These are phyloP conservation scores for Odontamblyopus rebecca DNA, from an alignment of 2,797 vertebrate species.

Conservation along the genomic window DNA sequence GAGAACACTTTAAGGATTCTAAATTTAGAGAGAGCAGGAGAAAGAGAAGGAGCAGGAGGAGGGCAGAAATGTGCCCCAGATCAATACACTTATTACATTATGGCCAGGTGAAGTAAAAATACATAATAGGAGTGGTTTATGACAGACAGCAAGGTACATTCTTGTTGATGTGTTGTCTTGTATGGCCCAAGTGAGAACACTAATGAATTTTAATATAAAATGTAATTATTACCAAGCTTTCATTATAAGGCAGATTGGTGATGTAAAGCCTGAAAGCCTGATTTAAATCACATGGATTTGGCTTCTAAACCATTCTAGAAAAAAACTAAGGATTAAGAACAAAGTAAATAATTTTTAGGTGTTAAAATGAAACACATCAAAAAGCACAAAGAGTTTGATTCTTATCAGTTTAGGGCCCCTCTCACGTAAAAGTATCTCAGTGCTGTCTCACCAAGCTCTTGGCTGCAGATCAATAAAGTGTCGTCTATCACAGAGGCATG, in stretches of 20 bases:
- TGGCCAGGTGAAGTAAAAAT: neutral
- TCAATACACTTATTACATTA: neutral
- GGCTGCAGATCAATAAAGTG: conserved; percentile 58
- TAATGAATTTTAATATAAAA: neutral
- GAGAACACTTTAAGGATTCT: conserved; percentile 5
- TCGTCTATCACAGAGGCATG: conserved; percentile 42
- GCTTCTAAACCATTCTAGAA: neutral
- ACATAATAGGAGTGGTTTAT: neutral
- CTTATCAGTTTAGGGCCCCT: conserved; percentile 37
- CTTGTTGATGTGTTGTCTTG: neutral
- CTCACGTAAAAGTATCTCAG: conserved; percentile 35
- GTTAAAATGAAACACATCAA: conserved; percentile 1
- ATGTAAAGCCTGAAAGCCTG: neutral
- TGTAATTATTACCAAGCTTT: neutral
- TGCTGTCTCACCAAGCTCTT: conserved; percentile 38
- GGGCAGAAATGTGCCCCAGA: neutral
- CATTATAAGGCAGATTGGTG: neutral
- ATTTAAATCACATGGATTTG: neutral
- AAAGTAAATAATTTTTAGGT: neutral
- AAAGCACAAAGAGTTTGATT: neutral
- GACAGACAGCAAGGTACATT: neutral
- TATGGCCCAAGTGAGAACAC: neutral
- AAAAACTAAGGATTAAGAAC: neutral
- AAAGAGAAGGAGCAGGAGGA: too few relatives aligned
- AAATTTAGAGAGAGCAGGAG: neutral